Base-by-base conservation (phyloP, 2,797 vertebrate genomes). In the Tinamus major region DNA sequence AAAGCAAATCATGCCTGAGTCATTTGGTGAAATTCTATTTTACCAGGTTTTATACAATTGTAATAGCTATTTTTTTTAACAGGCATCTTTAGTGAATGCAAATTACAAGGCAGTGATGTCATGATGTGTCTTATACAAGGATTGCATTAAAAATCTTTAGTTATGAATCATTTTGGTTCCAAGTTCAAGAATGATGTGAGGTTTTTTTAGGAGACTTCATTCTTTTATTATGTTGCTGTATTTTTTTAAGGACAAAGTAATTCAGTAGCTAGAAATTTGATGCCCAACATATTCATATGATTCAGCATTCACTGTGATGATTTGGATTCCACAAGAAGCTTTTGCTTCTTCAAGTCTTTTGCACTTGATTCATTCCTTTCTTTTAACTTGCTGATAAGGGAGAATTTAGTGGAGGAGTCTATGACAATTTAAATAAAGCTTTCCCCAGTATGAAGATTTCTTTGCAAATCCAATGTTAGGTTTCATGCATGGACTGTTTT, bases 331-430 rank as follows among this genome's bases (percentile, higher is more conserved):
- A 71, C 35, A 29, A 44, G 12, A 63, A 56, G 7, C 11, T 84
- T 92, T 83, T 39, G 23, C 88, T 93, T 63, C 35, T 77, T 80
- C 23, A 26, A 46, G 59, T 70, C 46, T 88, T 27, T 90, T 84
- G 37, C 17, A 10, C 33, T 84, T 90, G 42, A 84, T 55, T 83
- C 29, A 62, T 85, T 44, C 18, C 35, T 76, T 81, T 29, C 29
- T 31, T 91, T 80, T 62, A 71, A 65, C 53, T 78, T 86, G 84
- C 23, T 80, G 29, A 1, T 74, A 51, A 74, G 58, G 35, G 14
- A 42, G 65, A 49, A 26, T 31, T 91, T 10, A 37, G 4, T 69
- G 23, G 26, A 69, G 37, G 71, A 88, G 6, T 68, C 62, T 61
- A 0, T 46, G 27, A 49, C 55, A n/a, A 21, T 62, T 88, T 78